Percentiles rank a stretch among this genome's conserved stretches.
Conservation (phyloP, 64 coral and sea anemone species). For the Montipora efflorescens region DNA sequence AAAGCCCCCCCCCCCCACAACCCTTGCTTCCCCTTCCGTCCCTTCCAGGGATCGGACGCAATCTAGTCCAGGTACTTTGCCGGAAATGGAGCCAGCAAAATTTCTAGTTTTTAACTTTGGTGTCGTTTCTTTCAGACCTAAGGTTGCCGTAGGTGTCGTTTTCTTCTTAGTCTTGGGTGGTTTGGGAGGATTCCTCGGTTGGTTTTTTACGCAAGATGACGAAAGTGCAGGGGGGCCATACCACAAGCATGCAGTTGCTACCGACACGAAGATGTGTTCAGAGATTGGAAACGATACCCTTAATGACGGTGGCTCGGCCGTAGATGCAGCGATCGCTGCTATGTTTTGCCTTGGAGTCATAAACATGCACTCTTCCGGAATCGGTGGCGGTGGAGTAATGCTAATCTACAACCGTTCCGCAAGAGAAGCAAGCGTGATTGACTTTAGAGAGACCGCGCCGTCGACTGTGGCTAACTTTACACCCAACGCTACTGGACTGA, state of each 20-base stretch:
- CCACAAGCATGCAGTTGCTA: constrained; percentile 49
- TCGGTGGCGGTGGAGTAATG: constrained; percentile 60
- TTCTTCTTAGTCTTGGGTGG: background rate
- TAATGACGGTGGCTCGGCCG: constrained; percentile 19
- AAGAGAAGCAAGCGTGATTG: constrained; percentile 12
- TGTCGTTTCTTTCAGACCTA: background rate
- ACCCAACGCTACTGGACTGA: background rate
- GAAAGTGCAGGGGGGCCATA: constrained; percentile 27
- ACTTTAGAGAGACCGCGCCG: constrained; percentile 59
- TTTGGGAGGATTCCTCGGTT: background rate
- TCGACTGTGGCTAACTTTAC: background rate
- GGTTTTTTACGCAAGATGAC: background rate
- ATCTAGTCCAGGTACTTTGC: too few species aligned
- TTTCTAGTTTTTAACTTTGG: too few species aligned
- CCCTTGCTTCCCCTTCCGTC: too few species aligned
- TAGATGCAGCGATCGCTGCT: constrained; percentile 74
- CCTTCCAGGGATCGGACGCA: too few species aligned
- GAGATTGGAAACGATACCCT: constrained; percentile 50
- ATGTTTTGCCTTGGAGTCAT: constrained; percentile 72
- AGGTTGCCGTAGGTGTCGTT: background rate
- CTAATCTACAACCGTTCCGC: constrained; percentile 19
- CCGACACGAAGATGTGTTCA: constrained; percentile 60
- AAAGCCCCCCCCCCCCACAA: too few species aligned
- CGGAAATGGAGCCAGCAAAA: too few species aligned
- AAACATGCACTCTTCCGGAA: constrained; percentile 64